A percentile compares a stretch with the other conserved stretches of the same genome.
These are phyloP conservation scores for Malthinus flaveolus DNA, from an alignment of 2,888 invertebrate genomes.

Conservation along the genomic window DNA sequence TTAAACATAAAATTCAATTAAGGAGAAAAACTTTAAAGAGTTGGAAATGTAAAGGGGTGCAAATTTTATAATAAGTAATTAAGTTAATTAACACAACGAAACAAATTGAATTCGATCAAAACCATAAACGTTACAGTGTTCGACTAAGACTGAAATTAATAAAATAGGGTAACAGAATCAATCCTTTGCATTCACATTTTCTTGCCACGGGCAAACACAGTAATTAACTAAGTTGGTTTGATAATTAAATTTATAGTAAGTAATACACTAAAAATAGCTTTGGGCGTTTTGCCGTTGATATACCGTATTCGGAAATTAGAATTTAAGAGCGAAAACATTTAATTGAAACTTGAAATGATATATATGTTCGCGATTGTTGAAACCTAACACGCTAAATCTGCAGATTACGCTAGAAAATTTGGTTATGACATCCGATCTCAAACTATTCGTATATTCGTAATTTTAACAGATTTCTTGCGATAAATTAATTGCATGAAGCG, in stretches of 20 bases:
- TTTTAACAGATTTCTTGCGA: background rate
- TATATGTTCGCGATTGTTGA: conserved; percentile 17
- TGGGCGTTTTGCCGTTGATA: conserved; percentile 41
- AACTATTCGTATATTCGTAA: too few species aligned
- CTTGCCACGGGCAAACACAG: conserved; percentile 38
- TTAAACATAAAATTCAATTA: too few species aligned
- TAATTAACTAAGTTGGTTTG: conserved; percentile 50
- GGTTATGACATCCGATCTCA: conserved; percentile 2
- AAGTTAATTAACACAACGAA: too few species aligned
- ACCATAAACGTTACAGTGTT: too few species aligned
- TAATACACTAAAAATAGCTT: conserved; percentile 50
- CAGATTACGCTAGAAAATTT: conserved; percentile 8
- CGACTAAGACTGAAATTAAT: too few species aligned
- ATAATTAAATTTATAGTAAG: conserved; percentile 51
- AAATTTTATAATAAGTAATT: too few species aligned
- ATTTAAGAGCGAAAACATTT: conserved; percentile 32
- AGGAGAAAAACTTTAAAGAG: too few species aligned
- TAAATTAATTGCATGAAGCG: background rate
- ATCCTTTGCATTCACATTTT: conserved; percentile 36
- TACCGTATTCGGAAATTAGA: conserved; percentile 44
- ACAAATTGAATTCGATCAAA: too few species aligned
- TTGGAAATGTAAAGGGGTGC: too few species aligned
- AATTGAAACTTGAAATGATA: conserved; percentile 18
- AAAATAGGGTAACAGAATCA: conserved; percentile 33
- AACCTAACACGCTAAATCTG: conserved; percentile 18